Base-by-base conservation (phyloP, 2,113 vertebrate genomes). In the Notothenia coriiceps region DNA sequence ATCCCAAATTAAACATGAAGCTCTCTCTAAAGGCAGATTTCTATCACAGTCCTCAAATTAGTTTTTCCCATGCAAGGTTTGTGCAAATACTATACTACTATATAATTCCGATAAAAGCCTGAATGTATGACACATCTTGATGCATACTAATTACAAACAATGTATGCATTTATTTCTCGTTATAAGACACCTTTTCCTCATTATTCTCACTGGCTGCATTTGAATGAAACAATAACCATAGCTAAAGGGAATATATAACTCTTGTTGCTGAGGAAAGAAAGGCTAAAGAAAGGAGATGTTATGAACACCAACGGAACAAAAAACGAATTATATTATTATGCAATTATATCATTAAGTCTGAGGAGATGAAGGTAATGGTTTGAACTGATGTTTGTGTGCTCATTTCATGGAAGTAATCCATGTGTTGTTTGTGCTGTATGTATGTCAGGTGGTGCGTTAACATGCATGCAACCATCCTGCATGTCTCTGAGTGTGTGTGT, bases 81-180 rank as follows among this genome's bases (percentile, higher is more conserved):
- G 35, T 52, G 50, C 54, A 62, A 78, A 86, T 69, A 29, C 25
- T 29, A 29, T 25, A 25, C 25, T 88, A 70, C 70, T 47, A 83
- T 75, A 57, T 85, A 63, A 89, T 90, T 88, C 76, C 0, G 51
- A 63, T 86, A 79, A 87, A 86, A 85, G 84, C 75, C 54, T 77
- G 68, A 83, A 63, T 76, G 80, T 25, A 55, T 51, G 52, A 46
- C 66, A 80, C 86, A 87, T 87, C 86, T 91, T 89, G 73, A 88
- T 76, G 60, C 81, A 88, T 86, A 88, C 78, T 82, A 86, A 76
- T 33, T 63, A 15, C 49, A 64, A 70, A 68, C 79, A 81, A 70
- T 67, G 43, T 0, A 74, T 15, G 22, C 73, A 65, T 82, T 84
- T 68, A 68, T 80, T 86, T 75, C 17, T 43, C 10, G 2, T 59